Percentiles rank a stretch among this genome's conserved stretches.
These are phyloP conservation scores for Bolinopsis microptera DNA, from an alignment of 37 sponge, comb jelly and placozoan species.

Conservation along the genomic window DNA sequence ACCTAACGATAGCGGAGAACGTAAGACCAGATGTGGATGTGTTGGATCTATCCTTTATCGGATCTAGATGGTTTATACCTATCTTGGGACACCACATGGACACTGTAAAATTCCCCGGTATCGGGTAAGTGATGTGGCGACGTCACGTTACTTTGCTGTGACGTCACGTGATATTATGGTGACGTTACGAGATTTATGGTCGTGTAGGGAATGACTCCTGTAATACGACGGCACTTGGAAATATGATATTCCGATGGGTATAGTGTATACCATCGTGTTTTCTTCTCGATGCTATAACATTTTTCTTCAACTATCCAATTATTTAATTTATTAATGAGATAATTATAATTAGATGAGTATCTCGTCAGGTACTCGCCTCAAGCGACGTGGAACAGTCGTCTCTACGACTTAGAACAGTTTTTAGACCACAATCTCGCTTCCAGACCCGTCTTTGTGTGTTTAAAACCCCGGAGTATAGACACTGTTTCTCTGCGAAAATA, in stretches of 20 bases:
- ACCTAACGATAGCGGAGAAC: conserved; percentile 40
- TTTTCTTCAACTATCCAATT: too few species aligned
- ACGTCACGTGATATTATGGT: too few species aligned
- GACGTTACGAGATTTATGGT: too few species aligned
- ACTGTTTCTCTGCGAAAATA: background rate
- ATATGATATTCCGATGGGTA: too few species aligned
- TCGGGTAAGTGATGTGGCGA: conserved; percentile 13
- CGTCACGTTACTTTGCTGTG: background rate
- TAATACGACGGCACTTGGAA: too few species aligned
- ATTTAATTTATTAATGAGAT: too few species aligned
- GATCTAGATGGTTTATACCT: conserved; percentile 39
- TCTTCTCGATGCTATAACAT: too few species aligned
- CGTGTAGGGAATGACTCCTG: too few species aligned
- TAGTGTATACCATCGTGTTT: too few species aligned
- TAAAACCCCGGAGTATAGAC: conserved; percentile 15
- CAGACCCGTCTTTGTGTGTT: conserved; percentile 49
- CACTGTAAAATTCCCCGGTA: conserved; percentile 14
- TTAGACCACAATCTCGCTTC: background rate
- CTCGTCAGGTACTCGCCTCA: conserved; percentile 9
- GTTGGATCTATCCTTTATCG: conserved; percentile 17
- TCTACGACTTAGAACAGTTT: conserved; percentile 23
- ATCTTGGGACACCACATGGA: conserved; percentile 15
- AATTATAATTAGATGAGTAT: too few species aligned
- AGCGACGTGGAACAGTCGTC: background rate
- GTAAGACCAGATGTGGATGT: conserved; percentile 28